Conservation (phyloP, 2,113 vertebrate genomes). For the Misgurnus anguillicaudatus region DNA sequence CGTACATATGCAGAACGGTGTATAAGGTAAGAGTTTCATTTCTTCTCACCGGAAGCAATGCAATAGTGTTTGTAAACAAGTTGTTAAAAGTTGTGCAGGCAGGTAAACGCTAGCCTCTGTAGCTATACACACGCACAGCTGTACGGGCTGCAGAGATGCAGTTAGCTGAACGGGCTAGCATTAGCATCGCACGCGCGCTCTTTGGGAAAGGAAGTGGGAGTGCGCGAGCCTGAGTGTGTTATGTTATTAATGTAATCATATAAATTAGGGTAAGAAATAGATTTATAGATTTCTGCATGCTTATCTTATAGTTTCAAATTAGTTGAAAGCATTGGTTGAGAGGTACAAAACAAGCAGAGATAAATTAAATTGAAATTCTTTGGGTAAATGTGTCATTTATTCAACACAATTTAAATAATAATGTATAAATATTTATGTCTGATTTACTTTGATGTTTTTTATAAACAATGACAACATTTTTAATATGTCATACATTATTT, state of each 20-base stretch:
- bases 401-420: too few relatives aligned
- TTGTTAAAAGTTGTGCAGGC: slow-evolving; percentile 37
- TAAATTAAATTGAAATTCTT: not conserved
- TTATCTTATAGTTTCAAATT: not conserved
- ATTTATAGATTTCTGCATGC: not conserved
- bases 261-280: not conserved
- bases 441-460: too few relatives aligned
- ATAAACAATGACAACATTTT: not conserved
- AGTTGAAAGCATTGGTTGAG: not conserved
- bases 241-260: not conserved
- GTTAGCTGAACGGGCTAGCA: slow-evolving; percentile 35
- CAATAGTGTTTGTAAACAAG: slow-evolving; percentile 20
- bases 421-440: too few relatives aligned
- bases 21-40: slow-evolving; percentile 35
- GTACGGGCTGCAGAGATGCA: slow-evolving; percentile 19
- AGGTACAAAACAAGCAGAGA: not conserved
- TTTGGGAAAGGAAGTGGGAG: not conserved
- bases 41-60: not conserved
- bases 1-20: slow-evolving; percentile 19
- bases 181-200: slow-evolving; percentile 3
- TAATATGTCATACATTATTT: not conserved
- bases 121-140: slow-evolving; percentile 24
- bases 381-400: not conserved
- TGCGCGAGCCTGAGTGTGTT: slow-evolving; percentile 12
- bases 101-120: slow-evolving; percentile 40